Conservation (phyloP, 1,140 invertebrate genomes). For the Drosophila trapezifrons region DNA sequence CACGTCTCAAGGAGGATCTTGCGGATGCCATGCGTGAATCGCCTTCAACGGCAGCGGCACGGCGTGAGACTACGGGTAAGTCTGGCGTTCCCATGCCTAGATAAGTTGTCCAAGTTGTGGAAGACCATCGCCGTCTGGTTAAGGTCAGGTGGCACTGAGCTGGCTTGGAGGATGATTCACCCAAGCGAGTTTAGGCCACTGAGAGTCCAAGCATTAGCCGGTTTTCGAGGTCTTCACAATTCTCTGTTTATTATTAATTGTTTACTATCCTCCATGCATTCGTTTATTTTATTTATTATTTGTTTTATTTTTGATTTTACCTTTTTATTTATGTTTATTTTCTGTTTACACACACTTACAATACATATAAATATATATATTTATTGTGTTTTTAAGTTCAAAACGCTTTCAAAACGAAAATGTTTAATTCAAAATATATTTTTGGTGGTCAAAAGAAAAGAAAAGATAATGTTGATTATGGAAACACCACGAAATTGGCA, state of each 20-base stretch:
- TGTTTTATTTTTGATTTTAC: background rate
- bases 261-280: slow-evolving; percentile 11
- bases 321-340: slow-evolving; percentile 4
- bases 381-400: slow-evolving; percentile 19
- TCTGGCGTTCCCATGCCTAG: slow-evolving; percentile 1
- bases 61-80: slow-evolving; percentile 87
- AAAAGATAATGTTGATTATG: slow-evolving; percentile 24
- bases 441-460: slow-evolving; percentile 24
- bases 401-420: slow-evolving; percentile 50
- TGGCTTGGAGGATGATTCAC: background rate
- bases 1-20: slow-evolving; percentile 93
- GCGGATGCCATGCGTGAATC: slow-evolving; percentile 97
- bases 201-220: slow-evolving; percentile 7
- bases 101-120: slow-evolving; percentile 27
- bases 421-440: slow-evolving; percentile 47
- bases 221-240: slow-evolving; percentile 33
- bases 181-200: background rate
- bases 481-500: slow-evolving; percentile 74
- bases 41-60: slow-evolving; percentile 85
- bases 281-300: background rate
- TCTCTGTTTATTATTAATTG: slow-evolving; percentile 2
- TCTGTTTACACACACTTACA: slow-evolving; percentile 22
- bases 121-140: slow-evolving; percentile 11
- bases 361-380: background rate
- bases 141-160: too few species aligned